phyloP scores from a whole-genome alignment of 30 jellyfish, hydroid and myxozoan genomes.

The Sanderia malayensis region DNA sequence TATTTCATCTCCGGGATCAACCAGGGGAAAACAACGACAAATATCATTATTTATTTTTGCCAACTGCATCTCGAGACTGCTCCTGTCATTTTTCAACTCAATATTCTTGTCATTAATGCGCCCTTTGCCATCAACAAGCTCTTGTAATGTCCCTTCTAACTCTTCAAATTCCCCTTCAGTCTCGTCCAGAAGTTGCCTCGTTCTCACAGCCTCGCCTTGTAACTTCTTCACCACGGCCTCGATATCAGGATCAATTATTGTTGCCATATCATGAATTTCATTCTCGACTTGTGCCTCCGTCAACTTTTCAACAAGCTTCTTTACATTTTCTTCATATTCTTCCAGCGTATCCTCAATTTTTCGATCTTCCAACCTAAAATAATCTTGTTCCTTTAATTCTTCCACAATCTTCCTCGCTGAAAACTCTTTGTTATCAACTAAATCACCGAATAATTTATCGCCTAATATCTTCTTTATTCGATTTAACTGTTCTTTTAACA shows the following conservation, averaged over 20 bases:
- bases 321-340: conserved; percentile 1
- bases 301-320: conserved; percentile 4
- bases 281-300: conserved; percentile 21
- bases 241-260: conserved; percentile 13
- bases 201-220: conserved; percentile 15
- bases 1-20: background rate
- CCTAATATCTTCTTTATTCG: conserved; percentile 24
- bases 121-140: conserved; percentile 3
- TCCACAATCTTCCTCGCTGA: background rate
- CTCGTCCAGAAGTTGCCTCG: background rate
- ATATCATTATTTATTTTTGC: conserved; percentile 11
- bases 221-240: conserved; percentile 10
- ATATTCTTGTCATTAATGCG: background rate
- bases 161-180: background rate
- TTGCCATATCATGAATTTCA: conserved; percentile 17
- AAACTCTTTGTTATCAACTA: background rate
- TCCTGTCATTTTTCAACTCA: conserved; percentile 4
- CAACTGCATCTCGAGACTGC: conserved; percentile 22
- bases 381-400: conserved; percentile 10
- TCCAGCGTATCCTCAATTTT: conserved; percentile 22
- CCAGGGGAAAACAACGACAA: conserved; percentile 9
- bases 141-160: conserved; percentile 11
- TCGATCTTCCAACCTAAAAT: conserved; percentile 12
- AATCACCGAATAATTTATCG: conserved; percentile 7
- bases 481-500: conserved; percentile 10